Evolutionary conservation across 2,797 vertebrate species (phyloP).

Genomic region (Chelon labrosus): DNA sequence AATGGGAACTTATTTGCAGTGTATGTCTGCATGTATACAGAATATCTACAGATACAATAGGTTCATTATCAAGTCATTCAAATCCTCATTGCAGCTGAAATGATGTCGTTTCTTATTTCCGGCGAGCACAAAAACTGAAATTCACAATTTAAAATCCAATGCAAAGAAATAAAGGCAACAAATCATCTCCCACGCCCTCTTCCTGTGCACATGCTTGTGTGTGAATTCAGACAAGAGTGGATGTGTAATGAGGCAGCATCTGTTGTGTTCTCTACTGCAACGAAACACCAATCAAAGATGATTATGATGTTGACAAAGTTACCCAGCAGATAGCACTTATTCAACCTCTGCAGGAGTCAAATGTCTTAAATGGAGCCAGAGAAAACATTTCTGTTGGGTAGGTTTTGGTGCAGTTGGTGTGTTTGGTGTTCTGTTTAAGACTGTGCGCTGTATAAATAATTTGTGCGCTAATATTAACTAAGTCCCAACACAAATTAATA

Average conservation of each 20-base stretch:
- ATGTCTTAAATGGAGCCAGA: slow-evolving; percentile 49
- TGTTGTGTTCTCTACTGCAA: slow-evolving; percentile 71
- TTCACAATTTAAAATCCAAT: slow-evolving; percentile 19
- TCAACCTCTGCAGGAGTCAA: slow-evolving; percentile 66
- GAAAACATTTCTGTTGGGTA: slow-evolving; percentile 43
- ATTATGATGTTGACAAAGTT: slow-evolving; percentile 82
- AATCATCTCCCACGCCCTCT: slow-evolving; percentile 32
- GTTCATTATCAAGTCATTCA: slow-evolving; percentile 16
- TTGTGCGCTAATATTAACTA: slow-evolving; percentile 38
- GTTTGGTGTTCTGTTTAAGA: neutral
- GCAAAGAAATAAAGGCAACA: slow-evolving; percentile 22
- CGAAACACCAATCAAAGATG: slow-evolving; percentile 79
- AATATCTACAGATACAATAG: neutral
- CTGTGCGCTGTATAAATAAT: neutral
- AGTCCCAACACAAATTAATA: slow-evolving; percentile 12
- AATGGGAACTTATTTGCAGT: slow-evolving; percentile 3
- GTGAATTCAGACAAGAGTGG: slow-evolving; percentile 56
- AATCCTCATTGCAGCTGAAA: neutral
- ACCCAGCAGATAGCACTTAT: slow-evolving; percentile 70
- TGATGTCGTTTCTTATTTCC: neutral
- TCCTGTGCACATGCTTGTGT: slow-evolving; percentile 34
- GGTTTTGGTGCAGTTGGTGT: slow-evolving; percentile 2
- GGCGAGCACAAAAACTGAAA: slow-evolving; percentile 4
- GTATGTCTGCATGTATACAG: neutral
- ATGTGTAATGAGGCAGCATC: slow-evolving; percentile 76